Evolutionary conservation across 2,888 invertebrate species (phyloP), one percentile per base, ranked within the genome.

Genomic region (Apoda limacodes): DNA sequence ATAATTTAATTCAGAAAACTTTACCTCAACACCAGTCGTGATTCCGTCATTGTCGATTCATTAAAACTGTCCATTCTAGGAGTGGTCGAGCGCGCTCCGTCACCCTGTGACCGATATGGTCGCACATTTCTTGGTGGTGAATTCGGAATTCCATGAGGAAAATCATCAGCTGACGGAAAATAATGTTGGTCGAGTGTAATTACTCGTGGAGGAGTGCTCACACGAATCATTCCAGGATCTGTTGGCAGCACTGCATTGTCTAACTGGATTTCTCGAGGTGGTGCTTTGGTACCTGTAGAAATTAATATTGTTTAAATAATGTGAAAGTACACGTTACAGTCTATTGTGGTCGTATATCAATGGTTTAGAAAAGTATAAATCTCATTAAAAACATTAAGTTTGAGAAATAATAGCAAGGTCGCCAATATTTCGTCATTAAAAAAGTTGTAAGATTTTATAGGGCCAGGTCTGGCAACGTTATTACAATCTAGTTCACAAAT

Each of bases 151-250:
- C 60, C 59, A 15, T 42, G 49, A 3, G 60, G 65, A 39, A 70
- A 75, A 43, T 86, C 85, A 45, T 85, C 83, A 39, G 85, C 85
- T 13, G 89, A 84, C 20, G 92, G 92, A 55, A 92, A 92, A 43
- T 88, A 89, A 58, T 92, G 92, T 52, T 90, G 90, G 48, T 92
- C 91, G 31, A 96, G 80, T 7, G 94, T 95, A 30, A 96, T 87
- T 11, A 90, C 88, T 48, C 93, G 84, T 7, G 96, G 96, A 3
- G 96, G 96, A 11, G 95, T 95, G 71, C 91, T 86, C 26, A 95
- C 92, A 40, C 93, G 85, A 28, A 93, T 84, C 71, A 88, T 86
- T 10, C 87, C 85, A 19, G 88, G 85, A 46, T 89, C 88, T 36
- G 86, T 85, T 24, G 85, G 82, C 58, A 92, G 69, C 40, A 92